phyloP scores from a whole-genome alignment of 2,888 invertebrate genomes.

The Diachrysia chrysitis region DNA sequence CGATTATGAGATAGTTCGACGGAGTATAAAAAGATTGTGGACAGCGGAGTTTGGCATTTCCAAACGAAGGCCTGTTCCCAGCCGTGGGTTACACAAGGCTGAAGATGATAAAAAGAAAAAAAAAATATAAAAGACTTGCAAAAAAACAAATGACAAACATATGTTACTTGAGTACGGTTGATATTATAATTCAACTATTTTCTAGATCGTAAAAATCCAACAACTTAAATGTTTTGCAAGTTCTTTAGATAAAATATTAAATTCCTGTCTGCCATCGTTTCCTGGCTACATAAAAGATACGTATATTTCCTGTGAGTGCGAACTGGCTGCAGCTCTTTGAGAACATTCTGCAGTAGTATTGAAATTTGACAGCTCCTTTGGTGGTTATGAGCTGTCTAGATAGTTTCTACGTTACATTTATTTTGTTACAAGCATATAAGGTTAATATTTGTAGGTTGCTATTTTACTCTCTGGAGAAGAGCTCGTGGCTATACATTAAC shows the following conservation, averaged over 20 bases:
- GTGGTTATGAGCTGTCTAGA: neutral
- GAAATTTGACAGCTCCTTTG: constrained; percentile 4
- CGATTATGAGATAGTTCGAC: too few species aligned
- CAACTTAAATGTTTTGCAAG: neutral
- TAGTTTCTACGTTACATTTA: neutral
- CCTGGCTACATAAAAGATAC: neutral
- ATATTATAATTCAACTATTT: neutral
- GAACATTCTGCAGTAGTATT: constrained; percentile 3
- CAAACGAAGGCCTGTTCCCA: too few species aligned
- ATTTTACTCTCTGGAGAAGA: too few species aligned
- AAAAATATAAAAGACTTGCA: too few species aligned
- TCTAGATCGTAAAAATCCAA: neutral
- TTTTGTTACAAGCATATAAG: neutral
- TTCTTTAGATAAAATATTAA: neutral
- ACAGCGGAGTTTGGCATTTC: too few species aligned
- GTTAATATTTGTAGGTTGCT: too few species aligned
- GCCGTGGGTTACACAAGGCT: too few species aligned
- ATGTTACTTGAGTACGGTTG: too few species aligned
- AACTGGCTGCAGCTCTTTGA: neutral
- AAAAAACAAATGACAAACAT: too few species aligned
- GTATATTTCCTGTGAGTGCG: neutral
- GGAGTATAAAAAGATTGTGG: too few species aligned
- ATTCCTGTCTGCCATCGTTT: neutral
- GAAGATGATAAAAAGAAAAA: too few species aligned
- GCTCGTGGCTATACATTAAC: too few species aligned